Evolutionary conservation across 1,140 invertebrate genomes (phyloP).

Genomic region (Drosophila baimaii): DNA sequence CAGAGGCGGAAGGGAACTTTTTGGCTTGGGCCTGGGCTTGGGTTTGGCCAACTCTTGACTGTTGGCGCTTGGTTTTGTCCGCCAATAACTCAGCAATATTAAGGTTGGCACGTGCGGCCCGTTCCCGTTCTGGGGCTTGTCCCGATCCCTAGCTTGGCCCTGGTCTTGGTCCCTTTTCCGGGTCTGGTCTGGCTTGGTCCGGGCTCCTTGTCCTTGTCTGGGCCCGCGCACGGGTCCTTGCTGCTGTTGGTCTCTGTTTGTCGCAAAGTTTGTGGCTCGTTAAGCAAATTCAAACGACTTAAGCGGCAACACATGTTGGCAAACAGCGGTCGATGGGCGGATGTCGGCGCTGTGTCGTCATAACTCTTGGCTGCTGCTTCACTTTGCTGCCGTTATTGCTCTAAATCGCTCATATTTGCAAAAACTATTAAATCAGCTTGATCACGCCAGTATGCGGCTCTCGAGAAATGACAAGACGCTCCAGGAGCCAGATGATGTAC

Average conservation of each 20-base stretch:
- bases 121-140: conserved; percentile 9
- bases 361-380: conserved; percentile 67
- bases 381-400: conserved; percentile 62
- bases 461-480: conserved; percentile 22
- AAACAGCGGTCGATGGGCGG: conserved; percentile 59
- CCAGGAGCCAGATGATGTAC: not conserved
- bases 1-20: conserved; percentile 58
- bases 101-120: conserved; percentile 76
- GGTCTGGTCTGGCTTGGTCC: conserved; percentile 2
- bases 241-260: conserved; percentile 59
- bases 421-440: conserved; percentile 73
- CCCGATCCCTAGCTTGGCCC: not conserved
- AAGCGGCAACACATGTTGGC: conserved; percentile 79
- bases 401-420: conserved; percentile 72
- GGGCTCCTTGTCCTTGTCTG: conserved; percentile 15
- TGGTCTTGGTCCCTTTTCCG: conserved; percentile 10
- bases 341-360: conserved; percentile 51
- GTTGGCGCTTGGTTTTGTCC: conserved; percentile 77
- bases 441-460: conserved; percentile 31
- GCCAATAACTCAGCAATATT: conserved; percentile 81
- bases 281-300: conserved; percentile 83
- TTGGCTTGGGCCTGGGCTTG: conserved; percentile 56
- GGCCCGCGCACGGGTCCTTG: conserved; percentile 24
- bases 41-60: conserved; percentile 71
- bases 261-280: conserved; percentile 82